These are phyloP conservation scores for Bergia puertoricense DNA, from an alignment of 92 coral and sea anemone species.

Conservation along the genomic window DNA sequence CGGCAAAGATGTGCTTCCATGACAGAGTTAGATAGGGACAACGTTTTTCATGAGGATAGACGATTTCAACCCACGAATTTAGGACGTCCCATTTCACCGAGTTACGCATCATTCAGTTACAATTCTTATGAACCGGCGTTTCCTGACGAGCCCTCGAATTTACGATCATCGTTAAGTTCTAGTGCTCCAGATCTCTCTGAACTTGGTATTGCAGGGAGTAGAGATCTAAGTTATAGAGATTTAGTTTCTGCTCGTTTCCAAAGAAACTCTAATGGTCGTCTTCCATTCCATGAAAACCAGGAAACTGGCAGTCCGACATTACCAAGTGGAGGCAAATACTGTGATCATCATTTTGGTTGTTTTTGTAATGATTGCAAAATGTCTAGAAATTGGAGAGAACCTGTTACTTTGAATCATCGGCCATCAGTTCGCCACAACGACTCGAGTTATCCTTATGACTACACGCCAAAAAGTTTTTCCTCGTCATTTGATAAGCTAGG, in stretches of 20 bases:
- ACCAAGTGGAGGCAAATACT: not conserved
- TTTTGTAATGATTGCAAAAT: not conserved
- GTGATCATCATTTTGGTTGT: not conserved
- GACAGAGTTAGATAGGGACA: not conserved
- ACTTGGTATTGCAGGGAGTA: not conserved
- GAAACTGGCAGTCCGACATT: not conserved
- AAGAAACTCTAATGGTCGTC: not conserved
- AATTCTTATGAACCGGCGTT: not conserved
- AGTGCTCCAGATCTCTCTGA: constrained; percentile 26
- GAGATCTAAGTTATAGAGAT: not conserved
- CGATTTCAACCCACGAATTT: not conserved
- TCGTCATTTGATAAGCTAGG: not conserved
- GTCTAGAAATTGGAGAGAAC: constrained; percentile 7
- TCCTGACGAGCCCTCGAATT: not conserved
- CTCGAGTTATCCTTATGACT: not conserved
- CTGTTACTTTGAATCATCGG: not conserved
- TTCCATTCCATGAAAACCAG: not conserved
- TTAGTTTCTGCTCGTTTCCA: not conserved
- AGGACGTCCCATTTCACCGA: not conserved
- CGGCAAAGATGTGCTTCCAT: constrained; percentile 26
- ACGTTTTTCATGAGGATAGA: too few relatives aligned
- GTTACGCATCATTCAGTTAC: not conserved
- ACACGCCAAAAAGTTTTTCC: not conserved
- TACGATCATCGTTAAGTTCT: constrained; percentile 10
- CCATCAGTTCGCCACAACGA: not conserved